phyloP scores from a whole-genome alignment of 2,797 vertebrate species.

The Lycodopsis pacificus region DNA sequence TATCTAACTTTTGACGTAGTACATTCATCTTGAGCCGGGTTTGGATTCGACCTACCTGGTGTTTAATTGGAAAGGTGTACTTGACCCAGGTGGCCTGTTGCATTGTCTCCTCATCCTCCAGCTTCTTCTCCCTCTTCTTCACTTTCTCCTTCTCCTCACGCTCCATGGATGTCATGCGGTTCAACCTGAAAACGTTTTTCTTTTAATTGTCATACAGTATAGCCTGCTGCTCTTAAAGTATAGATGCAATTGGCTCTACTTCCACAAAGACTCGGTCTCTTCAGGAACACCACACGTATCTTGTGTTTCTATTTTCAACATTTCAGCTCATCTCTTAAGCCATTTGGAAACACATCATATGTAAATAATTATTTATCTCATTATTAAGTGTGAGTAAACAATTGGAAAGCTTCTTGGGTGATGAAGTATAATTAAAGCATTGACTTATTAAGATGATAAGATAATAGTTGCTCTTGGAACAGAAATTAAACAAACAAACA shows the following conservation, averaged over 20 bases:
- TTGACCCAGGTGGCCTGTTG: slow-evolving; percentile 99
- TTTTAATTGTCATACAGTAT: background rate
- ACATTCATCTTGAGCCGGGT: background rate
- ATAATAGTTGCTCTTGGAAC: slow-evolving; percentile 28
- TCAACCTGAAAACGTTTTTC: slow-evolving; percentile 77
- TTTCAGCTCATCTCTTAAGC: background rate
- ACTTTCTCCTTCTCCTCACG: slow-evolving; percentile 98
- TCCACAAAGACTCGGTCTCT: background rate
- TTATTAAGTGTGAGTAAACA: slow-evolving; percentile 2
- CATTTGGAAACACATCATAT: background rate
- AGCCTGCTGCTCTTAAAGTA: background rate
- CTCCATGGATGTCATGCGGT: slow-evolving; percentile 97
- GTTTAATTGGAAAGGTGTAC: slow-evolving; percentile 97
- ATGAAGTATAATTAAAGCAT: slow-evolving; percentile 1
- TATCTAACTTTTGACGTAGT: background rate
- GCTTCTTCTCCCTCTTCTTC: slow-evolving; percentile 96
- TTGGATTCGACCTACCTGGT: slow-evolving; percentile 86
- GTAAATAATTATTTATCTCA: background rate
- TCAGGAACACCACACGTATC: background rate
- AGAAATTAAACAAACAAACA: slow-evolving; percentile 35
- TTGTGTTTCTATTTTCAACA: background rate
- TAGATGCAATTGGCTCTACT: background rate
- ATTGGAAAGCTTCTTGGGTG: background rate
- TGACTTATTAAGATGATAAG: slow-evolving; percentile 21
- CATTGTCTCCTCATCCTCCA: slow-evolving; percentile 97